These are phyloP conservation scores for Apodemia mormo DNA, from an alignment of 2,888 invertebrate genomes.

Conservation along the genomic window DNA sequence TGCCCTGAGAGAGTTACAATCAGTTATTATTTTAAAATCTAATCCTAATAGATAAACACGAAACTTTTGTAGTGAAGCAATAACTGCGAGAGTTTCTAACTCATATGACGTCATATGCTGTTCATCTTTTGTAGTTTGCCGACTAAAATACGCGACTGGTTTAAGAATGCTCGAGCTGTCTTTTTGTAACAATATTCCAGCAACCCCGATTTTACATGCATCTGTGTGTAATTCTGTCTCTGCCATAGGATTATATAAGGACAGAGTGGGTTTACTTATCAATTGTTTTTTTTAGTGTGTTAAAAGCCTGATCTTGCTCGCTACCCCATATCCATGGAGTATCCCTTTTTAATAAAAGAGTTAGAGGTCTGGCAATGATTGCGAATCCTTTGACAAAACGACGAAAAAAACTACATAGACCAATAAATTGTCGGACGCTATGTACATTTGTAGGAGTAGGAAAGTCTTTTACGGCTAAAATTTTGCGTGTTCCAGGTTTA, in stretches of 20 bases:
- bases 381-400: neutral
- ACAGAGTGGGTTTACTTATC: slow-evolving; percentile 36
- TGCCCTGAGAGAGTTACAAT: slow-evolving; percentile 36
- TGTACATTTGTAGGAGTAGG: slow-evolving; percentile 13
- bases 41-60: slow-evolving; percentile 25
- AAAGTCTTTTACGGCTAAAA: neutral
- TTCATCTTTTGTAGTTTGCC: slow-evolving; percentile 2
- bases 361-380: neutral
- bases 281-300: neutral
- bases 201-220: slow-evolving; percentile 43
- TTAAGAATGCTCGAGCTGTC: slow-evolving; percentile 29
- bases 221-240: slow-evolving; percentile 47
- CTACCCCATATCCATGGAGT: neutral
- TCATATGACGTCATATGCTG: neutral
- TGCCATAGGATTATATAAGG: slow-evolving; percentile 37
- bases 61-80: slow-evolving; percentile 35
- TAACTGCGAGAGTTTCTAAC: slow-evolving; percentile 32
- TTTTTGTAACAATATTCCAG: slow-evolving; percentile 44
- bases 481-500: neutral
- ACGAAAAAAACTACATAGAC: slow-evolving; percentile 13
- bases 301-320: neutral
- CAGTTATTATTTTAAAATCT: slow-evolving; percentile 34
- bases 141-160: slow-evolving; percentile 15
- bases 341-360: neutral
- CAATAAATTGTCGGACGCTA: slow-evolving; percentile 10